Base-by-base conservation (phyloP, 2,888 invertebrate species). In the Leptura quadrifasciata region DNA sequence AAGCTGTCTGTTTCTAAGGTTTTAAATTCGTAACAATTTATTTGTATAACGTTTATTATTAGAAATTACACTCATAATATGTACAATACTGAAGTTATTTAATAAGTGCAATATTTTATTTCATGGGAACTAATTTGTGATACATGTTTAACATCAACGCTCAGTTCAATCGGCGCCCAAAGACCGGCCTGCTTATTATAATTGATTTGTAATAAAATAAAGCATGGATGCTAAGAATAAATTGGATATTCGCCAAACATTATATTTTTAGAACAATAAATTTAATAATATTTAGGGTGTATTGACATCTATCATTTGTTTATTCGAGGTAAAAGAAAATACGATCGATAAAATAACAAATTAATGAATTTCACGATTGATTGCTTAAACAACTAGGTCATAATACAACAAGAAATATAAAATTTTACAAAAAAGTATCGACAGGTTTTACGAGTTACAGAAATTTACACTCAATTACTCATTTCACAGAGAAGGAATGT, bases 111-210 rank as follows among this genome's bases (percentile, higher is more conserved):
- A 47, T 39, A 65, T 20, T 52, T 65, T n/a, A n/a, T 24, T 47
- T 21, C 52, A 67, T 67, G 65, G 52, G 65, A 67, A 67, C 17
- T 20, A 67, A 24, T 24, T n/a, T 24, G n/a, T n/a, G 54, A 67
- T 24, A 27, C 21, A 65, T 67, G 65, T 52, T 67, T 67, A 47
- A 67, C 54, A 67, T 67, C 65, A 67, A n/a, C 54, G n/a, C 27
- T 24, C 20, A 64, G 20, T 57, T 4, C 57, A 15, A 55, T 20
- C 17, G 20, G 15, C 9, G 58, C 15, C 18, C 17, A 27, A n/a
- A 60, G 60, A 18, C 57, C 5, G 12, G n/a, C n/a, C 60, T 60
- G 60, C 15, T 60, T 60, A 60, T 60, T 27, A 27, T n/a, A 27
- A 27, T 21, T 27, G 12, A 60, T 4, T 5, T 24, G 31, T 10